Conservation (phyloP, 1,140 invertebrate species). For the Drosophila lacertosa region DNA sequence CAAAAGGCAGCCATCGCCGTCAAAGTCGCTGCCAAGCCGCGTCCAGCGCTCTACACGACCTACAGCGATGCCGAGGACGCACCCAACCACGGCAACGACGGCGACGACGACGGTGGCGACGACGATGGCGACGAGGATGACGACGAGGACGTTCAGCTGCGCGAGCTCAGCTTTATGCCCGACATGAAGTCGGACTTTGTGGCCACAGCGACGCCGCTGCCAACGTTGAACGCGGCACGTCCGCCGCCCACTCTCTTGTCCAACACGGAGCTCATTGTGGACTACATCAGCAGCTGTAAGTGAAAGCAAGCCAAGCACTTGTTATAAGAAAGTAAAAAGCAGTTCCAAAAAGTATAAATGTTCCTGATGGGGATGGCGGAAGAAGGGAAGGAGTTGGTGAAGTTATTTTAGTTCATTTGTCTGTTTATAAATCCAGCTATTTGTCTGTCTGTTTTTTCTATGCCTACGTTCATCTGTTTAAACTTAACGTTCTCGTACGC, state of each 20-base stretch:
- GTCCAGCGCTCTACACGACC: constrained; percentile 43
- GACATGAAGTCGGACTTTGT: constrained; percentile 37
- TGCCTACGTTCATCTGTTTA: too few species aligned
- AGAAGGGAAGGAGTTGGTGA: too few species aligned
- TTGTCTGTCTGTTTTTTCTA: too few species aligned
- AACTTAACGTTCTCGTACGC: too few species aligned
- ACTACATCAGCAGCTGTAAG: constrained; percentile 71
- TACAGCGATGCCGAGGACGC: constrained; percentile 32
- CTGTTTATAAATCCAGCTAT: too few species aligned
- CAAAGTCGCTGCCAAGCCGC: background rate
- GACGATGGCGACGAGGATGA: constrained; percentile 3
- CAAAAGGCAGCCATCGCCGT: background rate
- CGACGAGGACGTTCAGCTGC: constrained; percentile 46
- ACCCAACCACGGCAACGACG: background rate
- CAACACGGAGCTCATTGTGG: constrained; percentile 59
- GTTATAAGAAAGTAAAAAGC: background rate
- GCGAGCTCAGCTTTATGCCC: constrained; percentile 65
- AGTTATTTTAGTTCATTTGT: too few species aligned
- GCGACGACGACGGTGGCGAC: constrained; percentile 18
- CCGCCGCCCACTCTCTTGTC: constrained; percentile 23
- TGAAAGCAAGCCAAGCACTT: background rate
- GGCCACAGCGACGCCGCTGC: background rate
- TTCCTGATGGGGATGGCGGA: too few species aligned
- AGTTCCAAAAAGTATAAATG: too few species aligned
- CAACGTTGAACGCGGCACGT: background rate